Evolutionary conservation across 2,113 vertebrate genomes (phyloP), one percentile per base, ranked within the genome.

Genomic region (Thermophis baileyi): DNA sequence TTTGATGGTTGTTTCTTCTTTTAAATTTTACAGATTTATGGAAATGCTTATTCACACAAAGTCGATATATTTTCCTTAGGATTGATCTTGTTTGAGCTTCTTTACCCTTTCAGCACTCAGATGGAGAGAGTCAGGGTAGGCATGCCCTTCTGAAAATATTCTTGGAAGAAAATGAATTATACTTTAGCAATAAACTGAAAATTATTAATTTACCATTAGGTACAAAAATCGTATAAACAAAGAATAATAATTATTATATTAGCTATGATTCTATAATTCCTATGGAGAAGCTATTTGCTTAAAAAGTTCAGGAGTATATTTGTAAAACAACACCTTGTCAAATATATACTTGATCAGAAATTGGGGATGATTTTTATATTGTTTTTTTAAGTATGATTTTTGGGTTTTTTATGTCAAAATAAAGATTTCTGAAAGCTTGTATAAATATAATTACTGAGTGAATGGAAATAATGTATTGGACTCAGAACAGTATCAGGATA

Each of bases 61-160:
- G 99, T 99, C 97, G 99, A 99, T 95, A 99, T 99, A 96, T 99
- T 99, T 94, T 99, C 99, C 49, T 97, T 99, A 97, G 99, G 99
- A 50, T 97, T 99, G 96, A 99, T 99, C 96, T 98, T 99, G 69
- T 99, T 99, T 95, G 99, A 99, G 97, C 97, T 99, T 95, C 98
- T 99, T 46, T 99, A 98, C 95, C 99, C 99, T 1, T 99, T 99
- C 95, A 98, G 98, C 95, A 99, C 99, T 4, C 99, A 99, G 97
- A 99, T 99, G 99, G 99, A 99, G 97, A 98, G 99, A 97, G 98
- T 99, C 93, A 96, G 97, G 98, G 99, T 99, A 97, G 97, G 98
- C 96, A 55, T 25, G 14, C 6, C 60, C 1, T 1, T 60, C 2
- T 16, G 40, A 53, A 30, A 50, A 20, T 92, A n/a, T 46, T n/a